These are phyloP conservation scores for Vanessa atalanta DNA, from an alignment of 1,140 invertebrate genomes.

Conservation along the genomic window DNA sequence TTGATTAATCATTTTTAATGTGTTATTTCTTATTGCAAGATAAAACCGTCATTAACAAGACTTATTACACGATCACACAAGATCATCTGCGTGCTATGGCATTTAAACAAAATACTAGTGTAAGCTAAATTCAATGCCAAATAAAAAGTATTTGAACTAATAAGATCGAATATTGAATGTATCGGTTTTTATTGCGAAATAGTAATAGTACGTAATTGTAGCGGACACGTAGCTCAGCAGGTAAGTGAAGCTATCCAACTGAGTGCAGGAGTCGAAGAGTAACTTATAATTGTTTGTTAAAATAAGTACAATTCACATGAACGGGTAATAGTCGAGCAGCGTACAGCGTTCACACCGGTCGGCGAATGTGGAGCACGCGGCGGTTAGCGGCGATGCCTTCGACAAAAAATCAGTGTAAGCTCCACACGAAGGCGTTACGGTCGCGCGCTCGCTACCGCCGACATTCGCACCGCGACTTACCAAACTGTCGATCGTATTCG, in stretches of 20 bases:
- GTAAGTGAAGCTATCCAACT: constrained; percentile 62
- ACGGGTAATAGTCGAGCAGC: constrained; percentile 59
- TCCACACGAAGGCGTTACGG: constrained; percentile 64
- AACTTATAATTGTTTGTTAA: constrained; percentile 42
- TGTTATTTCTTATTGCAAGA: constrained; percentile 19
- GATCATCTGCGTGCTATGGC: constrained; percentile 22
- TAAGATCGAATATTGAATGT: constrained; percentile 60
- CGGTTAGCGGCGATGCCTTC: constrained; percentile 71
- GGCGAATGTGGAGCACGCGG: constrained; percentile 74
- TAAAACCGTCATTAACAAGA: constrained; percentile 27
- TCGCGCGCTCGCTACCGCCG: constrained; percentile 58
- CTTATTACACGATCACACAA: constrained; percentile 28
- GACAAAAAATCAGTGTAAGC: constrained; percentile 79
- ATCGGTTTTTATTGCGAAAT: constrained; percentile 56
- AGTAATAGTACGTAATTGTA: constrained; percentile 67
- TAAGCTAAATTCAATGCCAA: constrained; percentile 33
- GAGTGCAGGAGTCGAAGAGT: constrained; percentile 47
- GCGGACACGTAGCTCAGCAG: constrained; percentile 60
- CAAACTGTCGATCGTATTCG: constrained; percentile 43
- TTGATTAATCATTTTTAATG: constrained; percentile 28
- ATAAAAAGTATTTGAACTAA: constrained; percentile 48
- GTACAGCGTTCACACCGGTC: constrained; percentile 69
- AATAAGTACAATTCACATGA: constrained; percentile 40
- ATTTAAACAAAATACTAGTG: not conserved
- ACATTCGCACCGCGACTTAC: constrained; percentile 37